Evolutionary conservation across 2,113 vertebrate species (phyloP).

Genomic region (Thamnophis sirtalis): DNA sequence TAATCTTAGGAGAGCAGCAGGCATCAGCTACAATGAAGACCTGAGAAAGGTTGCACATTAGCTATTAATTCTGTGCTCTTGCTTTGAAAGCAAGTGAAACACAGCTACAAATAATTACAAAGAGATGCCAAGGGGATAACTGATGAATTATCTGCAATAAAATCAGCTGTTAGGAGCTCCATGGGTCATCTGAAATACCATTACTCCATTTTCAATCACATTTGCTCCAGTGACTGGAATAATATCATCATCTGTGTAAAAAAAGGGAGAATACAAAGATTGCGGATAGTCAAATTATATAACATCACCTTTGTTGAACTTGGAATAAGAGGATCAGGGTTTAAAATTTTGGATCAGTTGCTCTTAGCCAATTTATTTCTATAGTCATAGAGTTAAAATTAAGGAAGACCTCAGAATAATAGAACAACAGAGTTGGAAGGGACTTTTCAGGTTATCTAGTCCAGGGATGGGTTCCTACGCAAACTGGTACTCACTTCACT

Average conservation of each 20-base stretch:
- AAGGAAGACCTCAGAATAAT: neutral
- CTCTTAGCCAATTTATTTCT: neutral
- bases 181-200: neutral
- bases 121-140: neutral
- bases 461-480: too few relatives aligned
- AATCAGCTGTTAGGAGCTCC: neutral
- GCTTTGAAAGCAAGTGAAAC: neutral
- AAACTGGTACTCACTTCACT: too few relatives aligned
- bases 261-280: neutral
- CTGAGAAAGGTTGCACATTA: neutral
- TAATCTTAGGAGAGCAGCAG: neutral
- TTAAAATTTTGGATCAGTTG: neutral
- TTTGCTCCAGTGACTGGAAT: neutral
- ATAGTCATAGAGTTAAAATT: neutral
- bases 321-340: neutral
- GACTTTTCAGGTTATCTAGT: too few relatives aligned
- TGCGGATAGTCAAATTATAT: neutral
- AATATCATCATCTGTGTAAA: neutral
- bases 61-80: neutral
- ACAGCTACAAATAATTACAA: neutral
- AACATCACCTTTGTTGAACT: neutral
- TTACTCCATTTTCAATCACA: neutral
- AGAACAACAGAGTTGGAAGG: too few relatives aligned
- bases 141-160: neutral
- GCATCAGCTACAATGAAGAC: neutral